Evolutionary conservation across 2,888 invertebrate species (phyloP).

Genomic region (Polymixis flavicincta): DNA sequence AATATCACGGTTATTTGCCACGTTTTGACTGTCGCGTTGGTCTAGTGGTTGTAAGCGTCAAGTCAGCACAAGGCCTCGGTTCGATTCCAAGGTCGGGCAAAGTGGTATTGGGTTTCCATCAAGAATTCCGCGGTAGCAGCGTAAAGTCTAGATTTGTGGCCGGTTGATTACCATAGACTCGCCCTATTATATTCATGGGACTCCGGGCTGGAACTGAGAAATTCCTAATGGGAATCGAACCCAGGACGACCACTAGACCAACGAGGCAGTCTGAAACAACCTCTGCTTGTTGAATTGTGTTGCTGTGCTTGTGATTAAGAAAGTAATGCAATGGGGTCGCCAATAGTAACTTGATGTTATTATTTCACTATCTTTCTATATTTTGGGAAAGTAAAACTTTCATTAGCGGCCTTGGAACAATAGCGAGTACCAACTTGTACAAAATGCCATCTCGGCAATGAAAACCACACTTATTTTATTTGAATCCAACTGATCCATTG

Average conservation of each 20-base stretch:
- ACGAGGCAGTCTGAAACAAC: neutral
- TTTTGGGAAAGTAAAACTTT: conserved; percentile 28
- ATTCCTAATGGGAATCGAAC: neutral
- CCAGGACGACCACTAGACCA: neutral
- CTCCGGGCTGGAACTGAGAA: neutral
- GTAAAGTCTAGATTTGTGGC: too few species aligned
- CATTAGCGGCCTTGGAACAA: conserved; percentile 13
- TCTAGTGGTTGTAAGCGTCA: neutral
- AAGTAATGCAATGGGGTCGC: neutral
- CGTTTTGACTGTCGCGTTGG: neutral
- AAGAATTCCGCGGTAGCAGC: too few species aligned
- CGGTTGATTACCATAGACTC: too few species aligned
- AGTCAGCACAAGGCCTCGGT: too few species aligned
- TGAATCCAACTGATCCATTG: too few species aligned
- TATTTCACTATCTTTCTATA: conserved; percentile 4
- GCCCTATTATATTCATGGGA: too few species aligned
- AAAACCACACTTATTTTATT: too few species aligned
- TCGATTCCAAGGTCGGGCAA: too few species aligned
- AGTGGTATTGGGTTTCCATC: too few species aligned
- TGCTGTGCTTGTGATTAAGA: neutral
- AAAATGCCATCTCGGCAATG: conserved; percentile 4
- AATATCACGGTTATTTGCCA: neutral
- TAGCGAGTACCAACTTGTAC: conserved; percentile 16
- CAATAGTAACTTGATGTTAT: neutral
- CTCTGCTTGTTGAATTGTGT: too few species aligned